Conservation (phyloP, 2,113 vertebrate species). For the Myrmecobius fasciatus region DNA sequence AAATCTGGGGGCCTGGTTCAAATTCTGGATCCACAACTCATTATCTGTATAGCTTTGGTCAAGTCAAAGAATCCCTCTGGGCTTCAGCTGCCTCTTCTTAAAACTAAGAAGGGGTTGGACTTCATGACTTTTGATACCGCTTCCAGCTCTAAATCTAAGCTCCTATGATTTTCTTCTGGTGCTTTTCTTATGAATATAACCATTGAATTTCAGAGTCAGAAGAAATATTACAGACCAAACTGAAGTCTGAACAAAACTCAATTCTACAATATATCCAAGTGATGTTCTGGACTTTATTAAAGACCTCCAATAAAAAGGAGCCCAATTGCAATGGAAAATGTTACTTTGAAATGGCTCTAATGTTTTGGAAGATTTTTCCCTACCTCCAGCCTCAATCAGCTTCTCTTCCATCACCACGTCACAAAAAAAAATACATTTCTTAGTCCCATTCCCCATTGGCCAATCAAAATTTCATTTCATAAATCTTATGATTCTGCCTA, state of each 20-base stretch:
- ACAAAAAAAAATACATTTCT: not conserved
- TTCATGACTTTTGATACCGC: not conserved
- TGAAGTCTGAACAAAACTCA: not conserved
- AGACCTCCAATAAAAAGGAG: not conserved
- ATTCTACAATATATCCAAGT: not conserved
- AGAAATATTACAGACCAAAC: not conserved
- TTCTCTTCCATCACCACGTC: not conserved
- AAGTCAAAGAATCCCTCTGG: not conserved
- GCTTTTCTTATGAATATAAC: not conserved
- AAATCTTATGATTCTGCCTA: not conserved
- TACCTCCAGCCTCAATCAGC: not conserved
- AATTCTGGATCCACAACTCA: not conserved
- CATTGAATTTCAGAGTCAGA: not conserved
- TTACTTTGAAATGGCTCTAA: not conserved
- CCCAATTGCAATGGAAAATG: not conserved
- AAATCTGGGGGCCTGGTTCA: not conserved
- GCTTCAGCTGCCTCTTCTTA: not conserved
- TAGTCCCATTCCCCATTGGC: not conserved
- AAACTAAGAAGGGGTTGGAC: not conserved
- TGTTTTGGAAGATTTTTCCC: not conserved
- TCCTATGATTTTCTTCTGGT: not conserved
- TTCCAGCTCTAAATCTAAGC: not conserved
- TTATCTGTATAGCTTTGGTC: not conserved
- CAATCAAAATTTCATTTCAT: not conserved
- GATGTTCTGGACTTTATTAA: not conserved